Base-by-base conservation (phyloP, 2,797 vertebrate genomes). In the Lepilemur septentrionalis region DNA sequence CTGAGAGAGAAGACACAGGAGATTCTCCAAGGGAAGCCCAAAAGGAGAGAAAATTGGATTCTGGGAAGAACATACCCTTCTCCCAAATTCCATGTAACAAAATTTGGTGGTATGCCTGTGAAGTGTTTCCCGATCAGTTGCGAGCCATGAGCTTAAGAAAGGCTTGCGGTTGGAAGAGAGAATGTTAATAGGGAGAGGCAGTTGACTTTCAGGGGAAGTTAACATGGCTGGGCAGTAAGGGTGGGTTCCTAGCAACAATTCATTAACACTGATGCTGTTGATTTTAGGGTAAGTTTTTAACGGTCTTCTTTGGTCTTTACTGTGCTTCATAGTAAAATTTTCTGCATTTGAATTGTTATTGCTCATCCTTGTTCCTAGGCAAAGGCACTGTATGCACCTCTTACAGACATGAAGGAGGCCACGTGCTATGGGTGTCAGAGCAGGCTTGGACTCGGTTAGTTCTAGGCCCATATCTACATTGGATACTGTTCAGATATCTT, bases 401-500 rank as follows among this genome's bases (percentile, higher is more conserved):
- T 15, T 69, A 67, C 17, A 79, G 78, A 67, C 12, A 2, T 2
- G 12, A 46, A 91, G 78, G 52, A 86, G 67, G 46, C 28, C 70
- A 57, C 75, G n/a, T n/a, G 13, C 25, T 7, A 0, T 59, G 41
- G 22, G 15, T 48, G 2, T 55, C 76, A 90, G 75, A 28, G 15
- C 20, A 72, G 57, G 65, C 14, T 93, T 84, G 76, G 88, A 69
- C 65, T 84, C 78, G 11, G 22, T 70, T 73, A 89, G 22, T 38
- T 70, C 67, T 48, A 76, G 50, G 28, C 55, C 75, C 88, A 1
- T 69, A 55, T 89, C 81, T 78, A 48, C 22, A 14, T 3, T 94
- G 38, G 61, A 86, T 43, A 75, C 38, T 67, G 35, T 94, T 92
- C 95, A 92, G 52, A 93, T 78, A 81, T 38, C 43, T 63, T 93